A percentile compares a stretch with the other conserved stretches of the same genome.
Evolutionary conservation across 2,888 invertebrate species (phyloP).

Genomic region (Acronicta psi): DNA sequence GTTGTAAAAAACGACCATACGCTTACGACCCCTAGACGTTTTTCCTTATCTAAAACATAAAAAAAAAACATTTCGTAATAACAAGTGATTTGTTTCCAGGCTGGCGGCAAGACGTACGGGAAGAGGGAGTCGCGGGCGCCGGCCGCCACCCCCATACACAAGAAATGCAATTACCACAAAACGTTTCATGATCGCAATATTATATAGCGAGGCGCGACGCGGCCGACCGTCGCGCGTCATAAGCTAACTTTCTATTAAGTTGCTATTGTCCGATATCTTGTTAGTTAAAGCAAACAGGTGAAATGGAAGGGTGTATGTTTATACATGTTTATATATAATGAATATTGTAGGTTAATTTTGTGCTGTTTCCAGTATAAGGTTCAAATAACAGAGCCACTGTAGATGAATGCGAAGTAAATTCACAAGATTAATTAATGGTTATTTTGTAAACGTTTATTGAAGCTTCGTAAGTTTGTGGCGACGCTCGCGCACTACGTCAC

Average conservation of each 20-base stretch:
- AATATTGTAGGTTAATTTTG: conserved; percentile 87
- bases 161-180: conserved; percentile 83
- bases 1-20: too few relatives aligned
- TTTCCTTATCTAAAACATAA: too few relatives aligned
- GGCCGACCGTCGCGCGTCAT: conserved; percentile 51
- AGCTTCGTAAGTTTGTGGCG: conserved; percentile 40
- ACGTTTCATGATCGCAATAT: conserved; percentile 76
- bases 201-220: conserved; percentile 55
- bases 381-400: conserved; percentile 45
- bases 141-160: conserved; percentile 72
- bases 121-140: conserved; percentile 65
- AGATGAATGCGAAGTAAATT: conserved; percentile 54
- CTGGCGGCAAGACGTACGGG: conserved; percentile 73
- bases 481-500: conserved; percentile 35
- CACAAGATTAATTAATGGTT: conserved; percentile 56
- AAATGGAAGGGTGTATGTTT: conserved; percentile 85
- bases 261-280: conserved; percentile 78
- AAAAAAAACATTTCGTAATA: too few relatives aligned
- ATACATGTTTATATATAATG: conserved; percentile 87
- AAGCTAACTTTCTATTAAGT: conserved; percentile 81
- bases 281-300: conserved; percentile 71
- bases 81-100: conserved; percentile 64
- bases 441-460: conserved; percentile 46
- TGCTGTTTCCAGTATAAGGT: conserved; percentile 78
- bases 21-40: too few relatives aligned